Percentiles rank a stretch among this genome's conserved stretches.
Evolutionary conservation across 1,140 invertebrate species (phyloP).

Genomic region (Drosophila paulistorum): DNA sequence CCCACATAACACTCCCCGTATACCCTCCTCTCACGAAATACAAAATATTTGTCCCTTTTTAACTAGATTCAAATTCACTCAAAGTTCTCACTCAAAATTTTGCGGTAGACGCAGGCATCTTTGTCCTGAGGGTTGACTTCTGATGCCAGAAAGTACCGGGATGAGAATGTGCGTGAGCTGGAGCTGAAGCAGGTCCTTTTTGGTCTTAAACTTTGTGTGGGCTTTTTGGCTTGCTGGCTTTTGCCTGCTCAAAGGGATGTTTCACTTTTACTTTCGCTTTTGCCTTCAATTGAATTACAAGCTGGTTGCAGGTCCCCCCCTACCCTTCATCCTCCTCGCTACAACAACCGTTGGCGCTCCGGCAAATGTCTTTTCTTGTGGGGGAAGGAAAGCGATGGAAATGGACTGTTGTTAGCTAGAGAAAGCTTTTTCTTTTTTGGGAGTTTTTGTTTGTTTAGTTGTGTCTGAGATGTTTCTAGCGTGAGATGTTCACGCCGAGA

Average conservation of each 20-base stretch:
- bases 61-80: constrained; percentile 33
- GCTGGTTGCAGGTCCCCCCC: constrained; percentile 13
- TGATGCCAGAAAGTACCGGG: constrained; percentile 22
- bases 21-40: constrained; percentile 10
- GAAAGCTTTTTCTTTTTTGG: constrained; percentile 67
- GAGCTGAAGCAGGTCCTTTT: constrained; percentile 23
- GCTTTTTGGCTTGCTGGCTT: constrained; percentile 21
- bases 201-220: constrained; percentile 31
- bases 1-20: background rate
- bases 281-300: constrained; percentile 59
- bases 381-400: constrained; percentile 1
- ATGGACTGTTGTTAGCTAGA: constrained; percentile 13
- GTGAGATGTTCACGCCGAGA: constrained; percentile 81
- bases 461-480: constrained; percentile 82
- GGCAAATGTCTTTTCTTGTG: background rate
- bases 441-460: constrained; percentile 69
- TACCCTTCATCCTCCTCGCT: background rate
- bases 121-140: constrained; percentile 45
- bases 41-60: constrained; percentile 30
- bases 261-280: constrained; percentile 56
- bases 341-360: background rate
- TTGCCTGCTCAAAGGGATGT: constrained; percentile 67
- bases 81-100: constrained; percentile 60
- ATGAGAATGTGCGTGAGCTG: constrained; percentile 33
- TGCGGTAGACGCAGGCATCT: constrained; percentile 45